These are phyloP conservation scores for Cossypha heuglini DNA, from an alignment of 2,797 vertebrate species.

Conservation along the genomic window DNA sequence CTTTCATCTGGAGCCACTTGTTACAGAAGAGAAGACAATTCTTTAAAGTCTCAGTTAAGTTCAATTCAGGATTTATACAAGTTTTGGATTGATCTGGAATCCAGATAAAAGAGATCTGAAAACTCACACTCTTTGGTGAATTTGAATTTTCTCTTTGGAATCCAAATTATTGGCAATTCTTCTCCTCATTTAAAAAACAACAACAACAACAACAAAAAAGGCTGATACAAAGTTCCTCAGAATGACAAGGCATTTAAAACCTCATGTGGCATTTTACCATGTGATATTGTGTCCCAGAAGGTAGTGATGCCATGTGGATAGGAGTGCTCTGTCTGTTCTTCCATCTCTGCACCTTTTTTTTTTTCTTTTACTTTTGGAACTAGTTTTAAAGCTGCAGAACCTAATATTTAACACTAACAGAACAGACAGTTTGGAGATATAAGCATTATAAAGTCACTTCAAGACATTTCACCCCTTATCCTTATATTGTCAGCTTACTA, in stretches of 20 bases:
- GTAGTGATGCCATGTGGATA: rapidly evolving
- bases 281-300: neutral
- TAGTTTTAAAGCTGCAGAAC: too few relatives aligned
- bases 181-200: neutral
- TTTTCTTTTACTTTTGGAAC: too few relatives aligned
- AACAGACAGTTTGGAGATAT: too few relatives aligned
- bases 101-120: neutral
- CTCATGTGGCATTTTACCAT: neutral
- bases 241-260: neutral
- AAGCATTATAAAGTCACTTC: too few relatives aligned
- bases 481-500: too few relatives aligned
- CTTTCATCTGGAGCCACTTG: neutral
- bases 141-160: neutral
- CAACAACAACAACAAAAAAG: too few relatives aligned
- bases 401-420: too few relatives aligned
- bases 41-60: neutral
- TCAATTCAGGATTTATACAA: neutral
- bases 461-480: too few relatives aligned
- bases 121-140: neutral
- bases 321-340: neutral
- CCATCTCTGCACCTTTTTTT: neutral
- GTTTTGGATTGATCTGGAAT: neutral
- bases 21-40: neutral
- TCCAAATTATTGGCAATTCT: neutral
- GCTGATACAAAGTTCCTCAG: neutral